Evolutionary conservation across 1,140 invertebrate species (phyloP), one percentile per base, ranked within the genome.

Genomic region (Drusus annulatus): DNA sequence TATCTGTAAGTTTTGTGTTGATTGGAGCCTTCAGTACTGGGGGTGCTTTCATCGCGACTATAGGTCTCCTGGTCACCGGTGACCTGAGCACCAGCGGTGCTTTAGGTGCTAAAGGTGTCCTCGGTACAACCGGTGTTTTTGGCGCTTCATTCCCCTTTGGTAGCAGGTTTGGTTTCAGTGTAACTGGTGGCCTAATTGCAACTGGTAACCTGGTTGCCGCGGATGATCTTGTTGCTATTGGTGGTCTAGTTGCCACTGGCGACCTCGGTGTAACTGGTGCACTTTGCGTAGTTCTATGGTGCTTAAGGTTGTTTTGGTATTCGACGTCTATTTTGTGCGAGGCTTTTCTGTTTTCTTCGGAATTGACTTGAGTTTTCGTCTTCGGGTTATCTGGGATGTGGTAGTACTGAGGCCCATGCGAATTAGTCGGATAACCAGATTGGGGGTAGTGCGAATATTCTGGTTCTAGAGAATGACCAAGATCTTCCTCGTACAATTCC

Each of bases 391-490:
- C 75, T 6, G 78, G 52, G 13, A 45, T 36, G 13, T 77, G 60
- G 21, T 76, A 83, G 62, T 89, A 90, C 62, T 90, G 89, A 0
- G 88, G 89, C 54, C 88, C 83, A 50, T 90, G 89, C 0, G 89
- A 90, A 77, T 90, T 90, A 0, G 86, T 90, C 1, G 89, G 84
- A 17, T 86, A 86, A 31, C 71, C 85, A 1, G 89, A 88, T 52
- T 89, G 45, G 15, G 69, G 74, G 36, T 60, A 60, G 15, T 50
- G 51, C 31, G 36, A 65, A 10, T 65, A 10, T 25, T 21, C 65
- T 21, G 31, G 36, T 51, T 19, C 31, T 17, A 69, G 28, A 62
- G 60, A 63, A 28, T 63, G 23, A 28, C 5, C 19, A 7, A 6
- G 19, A 15, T 16, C 23, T 15, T 23, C 60, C 5, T 28, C 60